Evolutionary conservation across 2,888 invertebrate genomes (phyloP).

Genomic region (Drosophila koepferae): DNA sequence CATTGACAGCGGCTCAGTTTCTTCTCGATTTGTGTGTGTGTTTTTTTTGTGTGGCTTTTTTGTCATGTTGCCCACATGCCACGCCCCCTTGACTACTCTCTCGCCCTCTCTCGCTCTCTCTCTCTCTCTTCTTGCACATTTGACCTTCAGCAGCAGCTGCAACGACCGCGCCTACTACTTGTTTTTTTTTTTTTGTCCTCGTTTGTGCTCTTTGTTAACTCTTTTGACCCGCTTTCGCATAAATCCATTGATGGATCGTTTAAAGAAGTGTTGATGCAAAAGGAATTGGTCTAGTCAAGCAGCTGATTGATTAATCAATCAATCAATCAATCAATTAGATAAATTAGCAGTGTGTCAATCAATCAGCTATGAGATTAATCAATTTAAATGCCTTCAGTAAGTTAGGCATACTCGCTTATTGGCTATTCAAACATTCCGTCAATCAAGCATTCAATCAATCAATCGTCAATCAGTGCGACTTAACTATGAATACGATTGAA

Average conservation of each 20-base stretch:
- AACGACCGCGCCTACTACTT: background rate
- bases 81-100: background rate
- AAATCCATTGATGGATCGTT: slow-evolving; percentile 44
- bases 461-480: background rate
- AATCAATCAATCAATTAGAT: background rate
- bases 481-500: background rate
- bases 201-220: slow-evolving; percentile 26
- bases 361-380: too few relatives aligned
- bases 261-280: slow-evolving; percentile 36
- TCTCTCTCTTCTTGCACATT: background rate
- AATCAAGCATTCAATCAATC: background rate
- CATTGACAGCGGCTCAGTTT: slow-evolving; percentile 14
- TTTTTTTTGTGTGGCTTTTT: background rate
- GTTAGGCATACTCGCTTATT: too few relatives aligned
- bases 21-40: background rate
- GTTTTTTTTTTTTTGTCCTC: background rate
- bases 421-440: background rate
- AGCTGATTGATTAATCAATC: background rate
- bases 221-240: slow-evolving; percentile 53
- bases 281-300: background rate
- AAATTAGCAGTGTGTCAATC: background rate
- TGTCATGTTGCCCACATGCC: background rate
- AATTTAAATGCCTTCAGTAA: background rate
- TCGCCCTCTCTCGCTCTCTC: background rate
- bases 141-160: slow-evolving; percentile 69